Conservation (phyloP, 2,888 invertebrate genomes). For the Disparrhopalites patrizii region DNA sequence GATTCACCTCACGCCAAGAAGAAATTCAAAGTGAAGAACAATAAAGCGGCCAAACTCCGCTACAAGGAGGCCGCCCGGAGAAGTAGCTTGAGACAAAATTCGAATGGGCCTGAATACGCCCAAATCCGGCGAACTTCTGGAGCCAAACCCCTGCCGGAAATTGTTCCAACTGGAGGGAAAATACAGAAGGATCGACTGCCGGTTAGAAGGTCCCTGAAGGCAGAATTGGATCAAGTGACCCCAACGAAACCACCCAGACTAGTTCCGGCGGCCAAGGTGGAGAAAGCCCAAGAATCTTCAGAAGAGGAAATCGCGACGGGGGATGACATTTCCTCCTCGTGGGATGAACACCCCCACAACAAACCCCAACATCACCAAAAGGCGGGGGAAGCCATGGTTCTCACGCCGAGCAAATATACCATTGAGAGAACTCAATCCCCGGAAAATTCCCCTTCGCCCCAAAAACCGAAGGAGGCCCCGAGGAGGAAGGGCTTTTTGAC, state of each 20-base stretch:
- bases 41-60: constrained; percentile 15
- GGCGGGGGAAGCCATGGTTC: not conserved
- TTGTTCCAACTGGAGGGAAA: not conserved
- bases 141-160: not conserved
- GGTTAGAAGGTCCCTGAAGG: constrained; percentile 2
- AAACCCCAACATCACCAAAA: not conserved
- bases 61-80: constrained; percentile 3
- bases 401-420: not conserved
- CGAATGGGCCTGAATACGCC: too few species aligned
- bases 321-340: not conserved
- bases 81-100: too few species aligned
- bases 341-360: constrained; percentile 18
- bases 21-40: constrained; percentile 14
- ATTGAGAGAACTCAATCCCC: not conserved
- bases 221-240: constrained; percentile 16
- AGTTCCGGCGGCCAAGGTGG: not conserved
- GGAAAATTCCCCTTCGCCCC: not conserved
- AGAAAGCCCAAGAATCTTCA: not conserved
- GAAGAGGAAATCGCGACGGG: not conserved
- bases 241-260: not conserved
- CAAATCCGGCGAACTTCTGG: not conserved
- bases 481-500: not conserved
- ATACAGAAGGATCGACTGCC: not conserved
- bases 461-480: not conserved
- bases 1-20: constrained; percentile 4